Conservation (phyloP, 2,797 vertebrate species). For the Picus viridis region DNA sequence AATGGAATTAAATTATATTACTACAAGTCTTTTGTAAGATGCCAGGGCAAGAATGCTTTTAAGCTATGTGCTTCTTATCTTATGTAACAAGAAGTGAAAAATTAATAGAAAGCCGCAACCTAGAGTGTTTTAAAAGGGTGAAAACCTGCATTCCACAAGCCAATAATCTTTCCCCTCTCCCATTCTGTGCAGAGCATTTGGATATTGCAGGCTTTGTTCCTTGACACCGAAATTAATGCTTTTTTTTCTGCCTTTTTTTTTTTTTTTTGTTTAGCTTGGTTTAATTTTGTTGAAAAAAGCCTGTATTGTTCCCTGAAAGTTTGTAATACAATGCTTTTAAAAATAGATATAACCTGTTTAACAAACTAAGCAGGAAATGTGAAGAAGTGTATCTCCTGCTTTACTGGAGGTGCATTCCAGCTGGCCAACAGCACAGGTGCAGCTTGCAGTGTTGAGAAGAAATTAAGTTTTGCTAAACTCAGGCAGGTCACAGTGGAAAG, state of each 20-base stretch:
- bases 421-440: conserved; percentile 73
- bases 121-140: conserved; percentile 10
- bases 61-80: not conserved
- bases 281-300: conserved; percentile 56
- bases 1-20: conserved; percentile 13
- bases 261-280: not conserved
- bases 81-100: conserved; percentile 54
- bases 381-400: conserved; percentile 67
- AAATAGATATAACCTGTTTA: conserved; percentile 77
- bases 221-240: conserved; percentile 47
- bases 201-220: conserved; percentile 16
- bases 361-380: conserved; percentile 75
- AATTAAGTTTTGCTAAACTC: conserved; percentile 36
- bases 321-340: conserved; percentile 53
- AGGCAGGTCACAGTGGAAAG: not conserved
- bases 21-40: not conserved
- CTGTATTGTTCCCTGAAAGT: conserved; percentile 40
- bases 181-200: not conserved
- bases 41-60: conserved; percentile 16
- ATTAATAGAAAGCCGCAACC: conserved; percentile 47
- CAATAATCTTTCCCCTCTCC: conserved; percentile 16
- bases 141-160: conserved; percentile 35
- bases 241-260: not conserved
- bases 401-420: conserved; percentile 70
- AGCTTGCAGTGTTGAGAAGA: conserved; percentile 49